phyloP scores from a whole-genome alignment of 2,113 vertebrate genomes.

The Dicerorhinus sumatrensis region DNA sequence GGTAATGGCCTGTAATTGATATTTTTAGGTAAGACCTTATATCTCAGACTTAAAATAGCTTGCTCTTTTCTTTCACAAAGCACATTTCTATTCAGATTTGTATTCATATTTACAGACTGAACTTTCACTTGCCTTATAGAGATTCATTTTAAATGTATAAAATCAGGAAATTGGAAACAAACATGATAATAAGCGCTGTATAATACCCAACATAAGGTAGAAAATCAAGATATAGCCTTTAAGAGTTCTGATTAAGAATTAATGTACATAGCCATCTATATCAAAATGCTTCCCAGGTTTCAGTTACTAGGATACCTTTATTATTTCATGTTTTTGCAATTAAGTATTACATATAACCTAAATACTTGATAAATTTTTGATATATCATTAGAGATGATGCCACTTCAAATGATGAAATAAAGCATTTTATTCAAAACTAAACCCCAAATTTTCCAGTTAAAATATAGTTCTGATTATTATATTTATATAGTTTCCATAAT shows the following conservation, averaged over 20 bases:
- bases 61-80: neutral
- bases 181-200: neutral
- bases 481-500: neutral
- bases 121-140: neutral
- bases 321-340: neutral
- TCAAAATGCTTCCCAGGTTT: neutral
- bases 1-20: neutral
- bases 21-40: neutral
- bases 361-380: neutral
- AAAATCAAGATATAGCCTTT: constrained; percentile 17
- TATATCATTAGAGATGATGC: neutral
- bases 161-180: neutral
- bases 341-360: neutral
- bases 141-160: constrained; percentile 18
- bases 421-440: constrained; percentile 22
- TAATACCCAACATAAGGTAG: neutral
- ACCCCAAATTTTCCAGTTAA: neutral
- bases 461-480: neutral
- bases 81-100: neutral
- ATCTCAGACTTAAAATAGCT: neutral
- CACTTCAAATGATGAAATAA: neutral
- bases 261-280: neutral
- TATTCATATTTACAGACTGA: neutral
- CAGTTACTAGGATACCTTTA: neutral
- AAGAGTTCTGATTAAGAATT: neutral